Evolutionary conservation across 2,113 vertebrate species (phyloP).

Genomic region (Siphamia tubifer): DNA sequence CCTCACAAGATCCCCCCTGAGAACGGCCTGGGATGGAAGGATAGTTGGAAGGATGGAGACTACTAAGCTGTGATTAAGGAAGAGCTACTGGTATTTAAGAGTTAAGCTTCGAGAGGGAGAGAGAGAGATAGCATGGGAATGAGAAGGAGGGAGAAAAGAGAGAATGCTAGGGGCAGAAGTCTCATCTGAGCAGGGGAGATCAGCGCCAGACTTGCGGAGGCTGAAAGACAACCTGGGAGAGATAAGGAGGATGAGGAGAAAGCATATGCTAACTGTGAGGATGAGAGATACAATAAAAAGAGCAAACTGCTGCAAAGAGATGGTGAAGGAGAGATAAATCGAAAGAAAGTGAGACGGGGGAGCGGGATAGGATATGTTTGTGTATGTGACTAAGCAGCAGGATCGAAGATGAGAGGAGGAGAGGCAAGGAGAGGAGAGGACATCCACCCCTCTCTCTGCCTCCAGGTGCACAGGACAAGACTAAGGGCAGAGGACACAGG

Average conservation of each 20-base stretch:
- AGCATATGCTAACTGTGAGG: slow-evolving; percentile 60
- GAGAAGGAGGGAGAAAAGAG: slow-evolving; percentile 8
- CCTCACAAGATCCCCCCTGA: slow-evolving; percentile 35
- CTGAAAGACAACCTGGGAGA: slow-evolving; percentile 69
- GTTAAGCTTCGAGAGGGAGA: slow-evolving; percentile 47
- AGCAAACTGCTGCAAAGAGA: slow-evolving; percentile 53
- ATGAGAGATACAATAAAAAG: slow-evolving; percentile 59
- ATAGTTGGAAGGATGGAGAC: slow-evolving; percentile 52
- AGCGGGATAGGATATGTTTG: slow-evolving; percentile 9
- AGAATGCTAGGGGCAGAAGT: slow-evolving; percentile 50
- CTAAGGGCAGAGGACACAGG: slow-evolving; percentile 32
- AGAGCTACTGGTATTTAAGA: slow-evolving; percentile 69
- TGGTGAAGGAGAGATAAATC: slow-evolving; percentile 41
- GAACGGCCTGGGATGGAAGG: slow-evolving; percentile 36
- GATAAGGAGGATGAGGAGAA: slow-evolving; percentile 60
- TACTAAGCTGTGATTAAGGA: slow-evolving; percentile 70
- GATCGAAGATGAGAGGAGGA: slow-evolving; percentile 54
- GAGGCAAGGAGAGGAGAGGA: slow-evolving; percentile 54
- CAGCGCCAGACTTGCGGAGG: slow-evolving; percentile 50
- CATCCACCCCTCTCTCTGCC: slow-evolving; percentile 46
- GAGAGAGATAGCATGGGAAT: slow-evolving; percentile 21
- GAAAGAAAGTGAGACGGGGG: slow-evolving; percentile 23
- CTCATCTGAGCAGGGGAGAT: slow-evolving; percentile 51
- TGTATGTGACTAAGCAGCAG: slow-evolving; percentile 54
- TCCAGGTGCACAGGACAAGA: slow-evolving; percentile 47